Percentiles rank a stretch among this genome's conserved stretches.
Conservation (phyloP, 2,113 vertebrate genomes). For the Psettodes erumei region DNA sequence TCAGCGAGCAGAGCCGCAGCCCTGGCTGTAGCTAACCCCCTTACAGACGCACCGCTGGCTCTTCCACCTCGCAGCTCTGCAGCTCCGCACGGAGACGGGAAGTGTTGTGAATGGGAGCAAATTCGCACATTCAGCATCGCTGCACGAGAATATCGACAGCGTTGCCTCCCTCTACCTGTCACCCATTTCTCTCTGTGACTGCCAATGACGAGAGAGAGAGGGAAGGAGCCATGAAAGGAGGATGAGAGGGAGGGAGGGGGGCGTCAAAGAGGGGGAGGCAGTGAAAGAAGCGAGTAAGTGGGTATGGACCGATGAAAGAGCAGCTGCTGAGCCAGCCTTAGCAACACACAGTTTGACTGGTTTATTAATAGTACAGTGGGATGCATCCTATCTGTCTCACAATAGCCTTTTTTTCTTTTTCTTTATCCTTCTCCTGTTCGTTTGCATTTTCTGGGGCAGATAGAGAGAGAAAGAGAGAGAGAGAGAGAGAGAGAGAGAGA, state of each 20-base stretch:
- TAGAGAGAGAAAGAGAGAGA: constrained; percentile 6
- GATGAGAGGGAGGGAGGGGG: neutral
- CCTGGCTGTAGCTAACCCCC: constrained; percentile 7
- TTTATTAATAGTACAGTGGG: constrained; percentile 85
- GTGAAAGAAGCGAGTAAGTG: constrained; percentile 44
- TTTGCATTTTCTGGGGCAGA: constrained; percentile 70
- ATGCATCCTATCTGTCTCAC: constrained; percentile 72
- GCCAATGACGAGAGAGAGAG: neutral
- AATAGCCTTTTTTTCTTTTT: constrained; percentile 51
- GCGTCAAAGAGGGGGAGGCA: constrained; percentile 24
- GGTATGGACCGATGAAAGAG: constrained; percentile 68
- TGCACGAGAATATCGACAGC: constrained; percentile 29
- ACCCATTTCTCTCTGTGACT: constrained; percentile 23
- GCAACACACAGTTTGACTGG: constrained; percentile 82
- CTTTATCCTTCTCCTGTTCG: constrained; percentile 50
- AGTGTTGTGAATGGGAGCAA: constrained; percentile 61
- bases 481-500: constrained; percentile 3
- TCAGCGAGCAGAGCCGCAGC: constrained; percentile 9
- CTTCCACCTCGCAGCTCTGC: neutral
- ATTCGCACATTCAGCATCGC: constrained; percentile 38
- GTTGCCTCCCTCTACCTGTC: constrained; percentile 8
- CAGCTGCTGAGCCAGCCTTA: constrained; percentile 81
- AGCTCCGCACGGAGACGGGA: constrained; percentile 23
- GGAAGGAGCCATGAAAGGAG: constrained; percentile 12
- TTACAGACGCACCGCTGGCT: no score